Conservation (phyloP, 2,797 vertebrate genomes). For the Peromyscus nudipes region DNA sequence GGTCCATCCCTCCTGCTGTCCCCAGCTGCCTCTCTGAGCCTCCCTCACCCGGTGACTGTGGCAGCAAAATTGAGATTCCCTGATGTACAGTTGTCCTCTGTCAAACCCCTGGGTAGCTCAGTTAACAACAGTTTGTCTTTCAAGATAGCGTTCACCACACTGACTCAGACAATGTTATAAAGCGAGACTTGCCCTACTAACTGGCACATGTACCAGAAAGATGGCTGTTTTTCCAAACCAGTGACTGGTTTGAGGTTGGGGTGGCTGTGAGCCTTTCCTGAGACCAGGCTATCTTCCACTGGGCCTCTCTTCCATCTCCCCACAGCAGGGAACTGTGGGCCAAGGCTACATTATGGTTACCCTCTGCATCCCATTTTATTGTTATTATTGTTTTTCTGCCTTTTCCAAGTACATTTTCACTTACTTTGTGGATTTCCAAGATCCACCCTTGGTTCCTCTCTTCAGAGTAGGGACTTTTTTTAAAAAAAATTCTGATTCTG, state of each 20-base stretch:
- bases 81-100: background rate
- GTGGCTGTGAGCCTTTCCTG: background rate
- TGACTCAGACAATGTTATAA: too few species aligned
- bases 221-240: background rate
- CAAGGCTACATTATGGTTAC: background rate
- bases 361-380: background rate
- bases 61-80: background rate
- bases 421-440: background rate
- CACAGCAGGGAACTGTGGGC: background rate
- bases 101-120: background rate
- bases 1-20: background rate
- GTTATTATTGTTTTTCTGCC: background rate
- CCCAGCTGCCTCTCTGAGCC: background rate
- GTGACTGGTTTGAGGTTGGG: background rate
- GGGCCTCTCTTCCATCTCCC: background rate
- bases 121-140: background rate
- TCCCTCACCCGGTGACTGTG: background rate
- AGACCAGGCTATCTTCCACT: background rate
- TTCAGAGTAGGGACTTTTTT: background rate
- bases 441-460: background rate
- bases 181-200: background rate
- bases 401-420: background rate
- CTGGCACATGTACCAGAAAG: background rate
- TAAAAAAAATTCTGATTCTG: background rate
- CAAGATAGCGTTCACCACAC: background rate